Percentiles rank a stretch among this genome's conserved stretches.
Evolutionary conservation across 2,797 vertebrate genomes (phyloP).

Genomic region (Enteromius argenteus): DNA sequence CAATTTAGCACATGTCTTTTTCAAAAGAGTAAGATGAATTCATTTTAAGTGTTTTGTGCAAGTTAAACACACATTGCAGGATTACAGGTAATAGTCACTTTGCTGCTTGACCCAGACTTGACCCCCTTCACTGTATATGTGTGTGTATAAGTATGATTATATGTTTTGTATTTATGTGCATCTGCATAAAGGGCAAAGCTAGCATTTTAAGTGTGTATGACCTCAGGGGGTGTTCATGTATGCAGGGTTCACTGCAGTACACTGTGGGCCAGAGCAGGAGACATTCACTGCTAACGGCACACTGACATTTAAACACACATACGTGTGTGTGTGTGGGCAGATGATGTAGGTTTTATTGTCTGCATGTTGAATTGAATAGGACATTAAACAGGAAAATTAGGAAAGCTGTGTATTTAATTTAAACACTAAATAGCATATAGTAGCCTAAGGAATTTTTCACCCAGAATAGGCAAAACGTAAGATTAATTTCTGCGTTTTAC

Average conservation of each 20-base stretch:
- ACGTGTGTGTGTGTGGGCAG: neutral
- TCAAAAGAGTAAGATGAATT: neutral
- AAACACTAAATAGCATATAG: neutral
- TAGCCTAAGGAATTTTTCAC: neutral
- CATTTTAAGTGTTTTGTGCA: neutral
- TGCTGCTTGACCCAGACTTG: neutral
- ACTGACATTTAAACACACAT: conserved; percentile 31
- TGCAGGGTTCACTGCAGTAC: conserved; percentile 27
- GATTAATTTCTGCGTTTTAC: neutral
- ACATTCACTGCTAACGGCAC: conserved; percentile 40
- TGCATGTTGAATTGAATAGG: conserved; percentile 10
- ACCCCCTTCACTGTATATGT: neutral
- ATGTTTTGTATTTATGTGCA: neutral
- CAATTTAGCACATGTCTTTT: neutral
- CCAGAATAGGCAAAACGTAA: neutral
- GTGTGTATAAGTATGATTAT: neutral
- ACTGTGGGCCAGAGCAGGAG: conserved; percentile 8
- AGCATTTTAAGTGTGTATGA: conserved; percentile 15
- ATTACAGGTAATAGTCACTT: neutral
- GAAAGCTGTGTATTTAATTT: neutral
- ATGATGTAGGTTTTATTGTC: conserved; percentile 19
- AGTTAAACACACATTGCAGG: neutral
- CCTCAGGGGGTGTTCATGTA: conserved; percentile 46
- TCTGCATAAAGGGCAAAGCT: neutral
- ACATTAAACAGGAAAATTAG: neutral